Evolutionary conservation across 2,797 vertebrate species (phyloP), one percentile per base, ranked within the genome.

Genomic region (Xenentodon cancila): DNA sequence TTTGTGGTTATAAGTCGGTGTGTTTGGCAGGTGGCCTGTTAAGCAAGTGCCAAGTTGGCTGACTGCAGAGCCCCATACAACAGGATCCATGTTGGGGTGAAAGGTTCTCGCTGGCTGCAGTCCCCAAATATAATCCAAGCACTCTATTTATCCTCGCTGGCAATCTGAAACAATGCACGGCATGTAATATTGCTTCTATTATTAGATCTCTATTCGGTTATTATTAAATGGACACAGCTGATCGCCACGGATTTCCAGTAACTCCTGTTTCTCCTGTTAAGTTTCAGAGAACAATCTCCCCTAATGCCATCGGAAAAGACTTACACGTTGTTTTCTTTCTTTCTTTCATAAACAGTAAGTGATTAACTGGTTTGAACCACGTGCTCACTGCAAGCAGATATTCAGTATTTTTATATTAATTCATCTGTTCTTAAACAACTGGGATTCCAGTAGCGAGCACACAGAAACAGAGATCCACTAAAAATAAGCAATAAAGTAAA

Each of bases 221-320:
- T 92, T 89, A 91, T 73, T 90, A 88, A 68, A 82, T 64, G 79
- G 71, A 71, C 82, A 71, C 81, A 89, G 84, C 81, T 88, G 84
- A 92, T 88, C 82, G 80, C 82, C 79, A 61, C 71, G 77, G 70
- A 78, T 76, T 81, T 59, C 59, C 68, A 68, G 69, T 43, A 53
- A 37, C 80, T 87, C 75, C 44, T 50, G 64, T 89, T 86, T 75
- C 68, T 25, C 75, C 69, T 78, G 60, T 82, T n/a, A 72, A 81
- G 65, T 64, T 65, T 69, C 68, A 80, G 47, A 34, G 69, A 70
- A 71, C 64, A 49, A 27, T 15, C 37, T 40, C 12, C 34, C 51
- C 5, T 30, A n/a, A 50, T 21, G 34, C 30, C 37, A 50, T 9
- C 51, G 50, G 12, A 57, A 49, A 58, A 27, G 9, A 30, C 53